Conservation (phyloP, 2,113 vertebrate species). For the Chelonoidis abingdonii region DNA sequence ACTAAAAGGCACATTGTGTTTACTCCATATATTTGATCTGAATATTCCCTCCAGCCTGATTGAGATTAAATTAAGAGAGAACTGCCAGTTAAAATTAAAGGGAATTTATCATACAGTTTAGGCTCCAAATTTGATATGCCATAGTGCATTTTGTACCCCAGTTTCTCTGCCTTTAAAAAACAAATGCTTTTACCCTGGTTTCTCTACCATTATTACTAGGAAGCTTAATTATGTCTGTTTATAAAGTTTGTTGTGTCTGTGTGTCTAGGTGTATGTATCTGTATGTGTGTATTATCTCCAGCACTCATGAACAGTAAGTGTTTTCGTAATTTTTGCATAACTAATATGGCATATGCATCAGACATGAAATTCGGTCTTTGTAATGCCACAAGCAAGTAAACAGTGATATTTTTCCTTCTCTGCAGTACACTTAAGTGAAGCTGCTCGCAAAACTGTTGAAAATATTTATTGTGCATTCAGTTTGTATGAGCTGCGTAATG, state of each 20-base stretch:
- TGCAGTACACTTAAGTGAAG: neutral
- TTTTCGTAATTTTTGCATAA: neutral
- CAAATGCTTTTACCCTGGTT: neutral
- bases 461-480: neutral
- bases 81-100: neutral
- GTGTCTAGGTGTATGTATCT: no score
- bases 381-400: neutral
- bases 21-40: neutral
- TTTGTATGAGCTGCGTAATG: neutral
- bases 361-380: neutral
- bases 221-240: neutral
- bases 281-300: no score
- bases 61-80: neutral
- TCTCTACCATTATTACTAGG: neutral
- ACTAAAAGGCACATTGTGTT: neutral
- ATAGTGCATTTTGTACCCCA: no score
- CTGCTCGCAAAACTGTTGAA: neutral
- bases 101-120: neutral
- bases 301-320: neutral
- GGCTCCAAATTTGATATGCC: neutral
- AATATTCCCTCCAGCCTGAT: neutral
- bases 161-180: neutral
- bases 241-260: neutral
- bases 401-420: neutral
- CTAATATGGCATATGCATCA: fast-evolving